Conservation (phyloP, 2,797 vertebrate species). For the Paguma larvata region DNA sequence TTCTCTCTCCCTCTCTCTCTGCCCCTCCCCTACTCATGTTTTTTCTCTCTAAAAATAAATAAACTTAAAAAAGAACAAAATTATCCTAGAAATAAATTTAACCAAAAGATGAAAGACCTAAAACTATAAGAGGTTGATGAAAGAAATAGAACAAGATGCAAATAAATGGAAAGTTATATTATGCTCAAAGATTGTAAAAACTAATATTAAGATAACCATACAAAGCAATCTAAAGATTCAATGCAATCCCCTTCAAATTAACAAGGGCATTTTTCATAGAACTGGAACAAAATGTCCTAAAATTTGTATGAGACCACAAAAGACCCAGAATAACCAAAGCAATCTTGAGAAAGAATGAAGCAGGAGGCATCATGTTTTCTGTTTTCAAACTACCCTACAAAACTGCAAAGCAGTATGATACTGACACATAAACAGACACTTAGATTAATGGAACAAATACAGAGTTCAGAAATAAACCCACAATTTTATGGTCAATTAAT, state of each 20-base stretch:
- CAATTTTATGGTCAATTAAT: not conserved
- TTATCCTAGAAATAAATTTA: not conserved
- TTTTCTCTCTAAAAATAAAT: too few relatives aligned
- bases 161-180: not conserved
- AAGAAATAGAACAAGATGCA: not conserved
- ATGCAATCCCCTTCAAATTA: not conserved
- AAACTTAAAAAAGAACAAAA: not conserved
- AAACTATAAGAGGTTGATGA: not conserved
- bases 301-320: not conserved
- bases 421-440: not conserved
- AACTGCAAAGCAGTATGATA: not conserved
- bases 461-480: not conserved
- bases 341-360: not conserved
- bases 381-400: not conserved
- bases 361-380: not conserved
- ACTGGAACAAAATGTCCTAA: not conserved
- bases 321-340: not conserved
- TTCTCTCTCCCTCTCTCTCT: too few relatives aligned
- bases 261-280: not conserved
- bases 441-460: not conserved
- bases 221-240: not conserved
- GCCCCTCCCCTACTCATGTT: too few relatives aligned
- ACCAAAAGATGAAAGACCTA: not conserved
- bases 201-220: not conserved
- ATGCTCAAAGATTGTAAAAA: not conserved